phyloP scores from a whole-genome alignment of 2,113 vertebrate genomes.

The Columba janthina region DNA sequence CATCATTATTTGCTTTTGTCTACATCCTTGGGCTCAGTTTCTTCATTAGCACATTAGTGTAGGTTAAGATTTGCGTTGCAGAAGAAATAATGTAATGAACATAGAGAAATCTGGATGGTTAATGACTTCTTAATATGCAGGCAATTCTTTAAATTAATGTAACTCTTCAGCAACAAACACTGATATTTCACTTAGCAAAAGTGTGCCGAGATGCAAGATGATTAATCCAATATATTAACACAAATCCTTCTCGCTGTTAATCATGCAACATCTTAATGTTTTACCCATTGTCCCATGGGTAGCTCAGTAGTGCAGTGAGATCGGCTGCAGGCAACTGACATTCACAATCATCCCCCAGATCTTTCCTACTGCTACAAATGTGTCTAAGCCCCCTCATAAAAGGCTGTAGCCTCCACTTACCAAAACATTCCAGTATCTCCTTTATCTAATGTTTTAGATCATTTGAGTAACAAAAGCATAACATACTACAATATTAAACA shows the following conservation, averaged over 20 bases:
- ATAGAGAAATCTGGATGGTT: neutral
- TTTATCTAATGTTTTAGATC: neutral
- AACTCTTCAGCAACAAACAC: neutral
- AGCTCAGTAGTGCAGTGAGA: neutral
- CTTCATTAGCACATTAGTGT: neutral
- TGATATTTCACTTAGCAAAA: neutral
- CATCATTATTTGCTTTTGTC: neutral
- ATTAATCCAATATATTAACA: neutral
- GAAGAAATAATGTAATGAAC: neutral
- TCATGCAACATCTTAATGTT: neutral
- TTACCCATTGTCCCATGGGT: neutral
- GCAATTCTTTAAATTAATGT: neutral
- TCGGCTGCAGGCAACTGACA: neutral
- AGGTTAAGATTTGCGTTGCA: neutral
- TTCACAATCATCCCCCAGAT: neutral
- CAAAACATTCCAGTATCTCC: neutral
- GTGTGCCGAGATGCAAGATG: neutral
- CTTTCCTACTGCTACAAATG: neutral
- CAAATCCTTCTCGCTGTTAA: neutral
- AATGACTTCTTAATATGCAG: neutral
- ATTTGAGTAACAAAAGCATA: neutral
- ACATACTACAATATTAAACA: neutral
- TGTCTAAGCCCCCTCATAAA: neutral
- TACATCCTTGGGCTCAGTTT: neutral
- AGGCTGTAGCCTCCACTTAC: neutral